phyloP scores from a whole-genome alignment of 2,113 vertebrate genomes.

The Loxodonta africana region DNA sequence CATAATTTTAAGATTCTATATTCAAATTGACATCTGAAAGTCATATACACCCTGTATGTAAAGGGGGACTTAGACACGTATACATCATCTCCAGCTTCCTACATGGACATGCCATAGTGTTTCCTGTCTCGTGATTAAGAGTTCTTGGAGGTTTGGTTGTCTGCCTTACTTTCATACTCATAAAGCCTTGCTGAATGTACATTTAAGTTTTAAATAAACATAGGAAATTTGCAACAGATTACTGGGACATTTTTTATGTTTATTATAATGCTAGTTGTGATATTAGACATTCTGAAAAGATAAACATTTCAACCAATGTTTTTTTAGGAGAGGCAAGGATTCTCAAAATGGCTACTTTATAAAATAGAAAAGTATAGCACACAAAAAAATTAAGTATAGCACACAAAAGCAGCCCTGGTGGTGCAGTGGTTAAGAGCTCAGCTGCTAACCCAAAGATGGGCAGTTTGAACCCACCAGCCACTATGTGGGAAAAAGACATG shows the following conservation, averaged over 20 bases:
- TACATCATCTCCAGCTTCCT: background rate
- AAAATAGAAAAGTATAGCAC: background rate
- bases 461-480: background rate
- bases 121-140: background rate
- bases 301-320: background rate
- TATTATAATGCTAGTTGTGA: background rate
- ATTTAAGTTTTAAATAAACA: slow-evolving; percentile 24
- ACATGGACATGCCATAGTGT: no score
- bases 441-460: background rate
- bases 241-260: slow-evolving; percentile 1
- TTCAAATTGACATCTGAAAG: background rate
- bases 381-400: background rate
- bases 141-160: background rate
- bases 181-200: background rate
- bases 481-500: background rate
- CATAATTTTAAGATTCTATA: background rate
- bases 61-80: background rate
- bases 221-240: background rate
- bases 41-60: background rate
- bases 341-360: slow-evolving; percentile 35
- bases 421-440: background rate
- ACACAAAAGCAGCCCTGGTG: background rate
- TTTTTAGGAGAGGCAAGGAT: background rate
- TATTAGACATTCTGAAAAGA: background rate
- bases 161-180: background rate